Base-by-base conservation (phyloP, 2,113 vertebrate species). In the Mola mola region DNA sequence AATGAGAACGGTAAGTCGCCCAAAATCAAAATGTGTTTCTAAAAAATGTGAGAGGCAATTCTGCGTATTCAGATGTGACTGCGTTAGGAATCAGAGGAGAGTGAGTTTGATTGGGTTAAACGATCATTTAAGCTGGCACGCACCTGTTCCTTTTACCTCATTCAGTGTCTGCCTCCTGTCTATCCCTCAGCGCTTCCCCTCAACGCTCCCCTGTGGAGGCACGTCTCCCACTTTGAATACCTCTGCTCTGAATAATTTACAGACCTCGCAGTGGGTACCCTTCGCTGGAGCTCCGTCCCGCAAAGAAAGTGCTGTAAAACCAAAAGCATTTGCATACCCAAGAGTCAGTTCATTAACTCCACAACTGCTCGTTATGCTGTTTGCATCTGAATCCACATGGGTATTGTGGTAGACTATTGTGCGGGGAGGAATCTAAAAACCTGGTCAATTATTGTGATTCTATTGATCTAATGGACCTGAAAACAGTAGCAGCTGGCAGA, bases 401-500 rank as follows among this genome's bases (percentile, higher is more conserved):
- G 38, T 0, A 8, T 15, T 10, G 24, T 21, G 7, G 24, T 15
- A 3, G 15, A 19, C 19, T 26, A 51, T 19, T 63, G 31, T 26
- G 5, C 56, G 7, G 16, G 16, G 29, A 24, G 9, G 50, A 66
- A 56, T 43, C 20, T 40, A 31, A 44, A 50, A 41, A 26, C n/a
- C 26, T 24, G 15, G 11, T 59, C 25, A 33, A 33, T 25, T 6
- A 13, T 11, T 8, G 17, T 31, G 44, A 33, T 31, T 25, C 28
- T 36, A 60, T 37, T 51, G 50, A 57, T 17, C 10, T 22, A 46
- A 37, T 36, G 25, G 11, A 47, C 21, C 17, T 29, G 36, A 34
- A 67, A 24, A 64, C 34, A 36, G 34, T 2, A 10, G n/a, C 19
- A 12, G 42, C 46, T 34, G 21, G 46, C 17, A 66, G 55, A 53